Conservation (phyloP, 2,113 vertebrate species). For the Siphamia tubifer region DNA sequence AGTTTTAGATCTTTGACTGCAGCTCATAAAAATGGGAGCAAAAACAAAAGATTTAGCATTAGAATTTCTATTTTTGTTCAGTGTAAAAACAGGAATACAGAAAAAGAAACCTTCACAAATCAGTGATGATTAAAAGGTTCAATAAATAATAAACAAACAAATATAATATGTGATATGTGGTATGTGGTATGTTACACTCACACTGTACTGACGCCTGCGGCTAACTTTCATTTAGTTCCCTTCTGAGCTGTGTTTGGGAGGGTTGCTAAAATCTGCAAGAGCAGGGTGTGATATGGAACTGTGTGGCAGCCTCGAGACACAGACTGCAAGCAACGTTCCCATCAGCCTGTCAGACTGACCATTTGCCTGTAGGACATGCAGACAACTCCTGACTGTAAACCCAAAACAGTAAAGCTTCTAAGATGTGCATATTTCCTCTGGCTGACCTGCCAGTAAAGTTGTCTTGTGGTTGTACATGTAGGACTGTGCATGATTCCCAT, state of each 20-base stretch:
- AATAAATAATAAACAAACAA: not conserved
- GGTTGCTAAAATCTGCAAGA: slow-evolving; percentile 6
- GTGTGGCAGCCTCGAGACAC: slow-evolving; percentile 12
- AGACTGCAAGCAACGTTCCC: not conserved
- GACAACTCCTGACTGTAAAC: too few species aligned
- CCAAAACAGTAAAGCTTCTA: not conserved
- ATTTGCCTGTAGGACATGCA: not conserved
- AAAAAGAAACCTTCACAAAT: not conserved
- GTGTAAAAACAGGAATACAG: not conserved
- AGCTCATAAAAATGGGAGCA: too few species aligned
- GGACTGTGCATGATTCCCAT: too few species aligned
- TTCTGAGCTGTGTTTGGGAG: not conserved
- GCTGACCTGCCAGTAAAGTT: not conserved
- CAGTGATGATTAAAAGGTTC: not conserved
- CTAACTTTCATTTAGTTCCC: not conserved
- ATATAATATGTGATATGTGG: too few species aligned
- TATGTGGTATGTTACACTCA: too few species aligned
- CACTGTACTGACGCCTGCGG: too few species aligned
- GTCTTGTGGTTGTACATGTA: too few species aligned
- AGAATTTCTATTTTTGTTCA: too few species aligned
- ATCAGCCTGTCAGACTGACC: slow-evolving; percentile 3
- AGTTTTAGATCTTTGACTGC: too few species aligned
- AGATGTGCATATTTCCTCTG: not conserved
- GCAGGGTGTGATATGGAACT: not conserved
- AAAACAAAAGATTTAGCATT: too few species aligned